Evolutionary conservation across 2,888 invertebrate species (phyloP).

Genomic region (Drosophila diplacantha): DNA sequence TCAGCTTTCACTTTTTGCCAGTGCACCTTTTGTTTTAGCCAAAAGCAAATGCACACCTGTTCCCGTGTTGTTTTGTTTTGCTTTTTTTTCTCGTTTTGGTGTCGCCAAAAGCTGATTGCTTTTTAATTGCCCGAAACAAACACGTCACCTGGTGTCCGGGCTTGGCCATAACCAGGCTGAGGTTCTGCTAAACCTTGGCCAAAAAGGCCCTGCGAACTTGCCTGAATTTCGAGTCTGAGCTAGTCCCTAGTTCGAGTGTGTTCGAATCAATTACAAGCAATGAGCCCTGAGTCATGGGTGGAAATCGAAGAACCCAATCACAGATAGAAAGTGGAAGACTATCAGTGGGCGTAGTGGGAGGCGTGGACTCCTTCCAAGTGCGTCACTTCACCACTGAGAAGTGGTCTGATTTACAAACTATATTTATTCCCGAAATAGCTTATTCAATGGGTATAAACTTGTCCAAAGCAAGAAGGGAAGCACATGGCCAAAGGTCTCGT

Average conservation of each 20-base stretch:
- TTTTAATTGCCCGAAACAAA: slow-evolving; percentile 49
- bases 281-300: not conserved
- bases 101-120: slow-evolving; percentile 51
- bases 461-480: not conserved
- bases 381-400: not conserved
- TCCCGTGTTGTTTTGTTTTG: not conserved
- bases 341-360: not conserved
- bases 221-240: not conserved
- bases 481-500: too few species aligned
- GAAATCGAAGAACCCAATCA: not conserved
- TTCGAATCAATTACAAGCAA: not conserved
- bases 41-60: slow-evolving; percentile 47
- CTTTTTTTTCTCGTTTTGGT: slow-evolving; percentile 1
- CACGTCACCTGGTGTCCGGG: slow-evolving; percentile 3
- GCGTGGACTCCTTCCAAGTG: not conserved
- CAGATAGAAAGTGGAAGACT: not conserved
- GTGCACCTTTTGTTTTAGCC: slow-evolving; percentile 59
- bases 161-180: not conserved
- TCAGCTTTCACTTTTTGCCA: slow-evolving; percentile 68
- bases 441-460: not conserved
- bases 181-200: not conserved
- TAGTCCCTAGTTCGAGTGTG: not conserved
- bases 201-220: not conserved
- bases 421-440: not conserved
- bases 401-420: too few species aligned